Conservation (phyloP, 2,888 invertebrate species). For the Isotomurus palustris region DNA sequence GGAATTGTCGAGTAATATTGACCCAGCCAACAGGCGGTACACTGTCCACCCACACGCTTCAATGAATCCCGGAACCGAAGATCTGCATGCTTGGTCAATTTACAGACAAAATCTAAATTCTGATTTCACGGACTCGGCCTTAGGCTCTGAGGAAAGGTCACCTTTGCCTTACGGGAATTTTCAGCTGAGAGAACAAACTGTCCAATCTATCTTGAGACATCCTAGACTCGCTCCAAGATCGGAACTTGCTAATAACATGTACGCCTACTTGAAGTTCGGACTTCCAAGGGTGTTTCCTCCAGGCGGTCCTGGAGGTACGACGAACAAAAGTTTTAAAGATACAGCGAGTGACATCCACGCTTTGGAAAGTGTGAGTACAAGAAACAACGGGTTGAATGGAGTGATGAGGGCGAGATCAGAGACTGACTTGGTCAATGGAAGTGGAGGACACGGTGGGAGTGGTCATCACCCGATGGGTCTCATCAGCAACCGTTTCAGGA, state of each 20-base stretch:
- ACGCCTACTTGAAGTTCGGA: conserved; percentile 90
- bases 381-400: conserved; percentile 57
- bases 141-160: conserved; percentile 87
- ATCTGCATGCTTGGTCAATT: conserved; percentile 93
- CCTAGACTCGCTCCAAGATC: conserved; percentile 61
- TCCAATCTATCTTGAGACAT: conserved; percentile 82
- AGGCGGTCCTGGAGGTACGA: conserved; percentile 62
- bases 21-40: conserved; percentile 7
- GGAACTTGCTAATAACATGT: conserved; percentile 83
- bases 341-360: conserved; percentile 47
- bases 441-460: neutral
- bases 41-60: conserved; percentile 14
- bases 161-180: conserved; percentile 92
- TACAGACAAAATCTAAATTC: conserved; percentile 80
- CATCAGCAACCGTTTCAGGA: conserved; percentile 39
- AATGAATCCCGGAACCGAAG: conserved; percentile 60
- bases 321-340: conserved; percentile 6
- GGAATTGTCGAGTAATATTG: conserved; percentile 50
- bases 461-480: conserved; percentile 13
- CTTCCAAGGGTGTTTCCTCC: conserved; percentile 87
- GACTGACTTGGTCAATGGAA: conserved; percentile 45
- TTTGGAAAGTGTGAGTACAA: conserved; percentile 53
- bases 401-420: conserved; percentile 44
- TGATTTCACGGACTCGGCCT: conserved; percentile 88
- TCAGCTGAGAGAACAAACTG: conserved; percentile 85